Evolutionary conservation across 2,888 invertebrate species (phyloP).

Genomic region (Stenoptilia bipunctidactyla): DNA sequence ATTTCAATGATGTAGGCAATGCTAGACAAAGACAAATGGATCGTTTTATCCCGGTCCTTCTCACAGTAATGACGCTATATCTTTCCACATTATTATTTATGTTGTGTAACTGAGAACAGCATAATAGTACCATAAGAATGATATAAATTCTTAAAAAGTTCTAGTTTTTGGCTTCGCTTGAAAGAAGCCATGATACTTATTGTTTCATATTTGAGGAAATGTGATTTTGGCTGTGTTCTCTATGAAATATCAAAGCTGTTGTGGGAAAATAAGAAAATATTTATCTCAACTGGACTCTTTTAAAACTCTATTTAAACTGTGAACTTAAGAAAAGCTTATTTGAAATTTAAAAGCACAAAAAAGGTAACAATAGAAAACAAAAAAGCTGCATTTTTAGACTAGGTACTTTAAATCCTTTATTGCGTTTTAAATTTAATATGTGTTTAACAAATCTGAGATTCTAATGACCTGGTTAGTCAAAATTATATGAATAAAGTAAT

Average conservation of each 20-base stretch:
- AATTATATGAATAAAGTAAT: no score
- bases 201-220: slow-evolving; percentile 51
- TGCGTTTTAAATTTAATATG: no score
- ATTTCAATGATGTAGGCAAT: not conserved
- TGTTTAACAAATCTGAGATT: no score
- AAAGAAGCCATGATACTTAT: slow-evolving; percentile 56
- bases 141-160: slow-evolving; percentile 63
- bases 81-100: slow-evolving; percentile 66
- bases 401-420: no score
- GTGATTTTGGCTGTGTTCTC: slow-evolving; percentile 10
- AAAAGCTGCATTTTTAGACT: no score
- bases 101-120: slow-evolving; percentile 66
- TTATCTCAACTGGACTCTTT: no score
- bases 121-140: slow-evolving; percentile 67
- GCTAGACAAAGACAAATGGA: not conserved
- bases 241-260: not conserved
- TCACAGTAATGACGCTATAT: slow-evolving; percentile 64
- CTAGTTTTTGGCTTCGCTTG: slow-evolving; percentile 54
- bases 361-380: no score
- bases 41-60: slow-evolving; percentile 42
- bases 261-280: no score
- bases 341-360: no score
- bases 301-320: no score
- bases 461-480: no score
- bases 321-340: no score